Evolutionary conservation across 2,888 invertebrate genomes (phyloP).

Genomic region (Gymnocheta viridis): DNA sequence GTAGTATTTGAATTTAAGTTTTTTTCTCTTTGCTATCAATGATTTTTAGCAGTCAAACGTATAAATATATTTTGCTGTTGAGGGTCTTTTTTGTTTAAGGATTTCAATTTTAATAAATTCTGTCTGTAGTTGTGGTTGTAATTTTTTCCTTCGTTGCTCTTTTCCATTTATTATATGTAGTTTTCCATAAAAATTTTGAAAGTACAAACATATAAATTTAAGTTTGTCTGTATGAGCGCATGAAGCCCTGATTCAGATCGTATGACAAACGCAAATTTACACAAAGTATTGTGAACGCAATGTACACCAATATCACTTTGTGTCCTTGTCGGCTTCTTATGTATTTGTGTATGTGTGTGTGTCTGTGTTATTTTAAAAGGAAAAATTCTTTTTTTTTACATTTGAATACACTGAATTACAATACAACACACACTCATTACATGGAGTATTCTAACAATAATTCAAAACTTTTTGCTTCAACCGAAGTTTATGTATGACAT

Average conservation of each 20-base stretch:
- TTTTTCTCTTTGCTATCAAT: conserved; percentile 29
- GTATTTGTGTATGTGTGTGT: too few species aligned
- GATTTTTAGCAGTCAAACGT: conserved; percentile 59
- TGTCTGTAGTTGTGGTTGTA: not conserved
- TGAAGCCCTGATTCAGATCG: conserved; percentile 55
- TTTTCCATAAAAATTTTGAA: conserved; percentile 41
- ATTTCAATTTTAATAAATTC: conserved; percentile 27
- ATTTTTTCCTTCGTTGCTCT: conserved; percentile 14
- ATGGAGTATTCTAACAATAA: conserved; percentile 56
- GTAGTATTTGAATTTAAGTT: not conserved
- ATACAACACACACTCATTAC: not conserved
- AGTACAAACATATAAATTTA: conserved; percentile 7
- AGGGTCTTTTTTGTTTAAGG: conserved; percentile 8
- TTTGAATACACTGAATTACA: not conserved
- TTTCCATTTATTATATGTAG: not conserved
- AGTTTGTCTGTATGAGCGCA: conserved; percentile 30
- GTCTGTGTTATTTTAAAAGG: not conserved
- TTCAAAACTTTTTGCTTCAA: conserved; percentile 51
- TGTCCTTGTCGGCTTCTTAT: too few species aligned
- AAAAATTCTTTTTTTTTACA: not conserved
- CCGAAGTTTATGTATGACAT: conserved; percentile 67
- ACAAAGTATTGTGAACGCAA: conserved; percentile 37
- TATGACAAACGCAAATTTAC: conserved; percentile 62
- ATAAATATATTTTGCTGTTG: conserved; percentile 17
- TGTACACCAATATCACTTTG: too few species aligned